Percentiles rank a stretch among this genome's conserved stretches.
These are phyloP conservation scores for Ranitomeya imitator DNA, from an alignment of 2,113 vertebrate species.

Conservation along the genomic window DNA sequence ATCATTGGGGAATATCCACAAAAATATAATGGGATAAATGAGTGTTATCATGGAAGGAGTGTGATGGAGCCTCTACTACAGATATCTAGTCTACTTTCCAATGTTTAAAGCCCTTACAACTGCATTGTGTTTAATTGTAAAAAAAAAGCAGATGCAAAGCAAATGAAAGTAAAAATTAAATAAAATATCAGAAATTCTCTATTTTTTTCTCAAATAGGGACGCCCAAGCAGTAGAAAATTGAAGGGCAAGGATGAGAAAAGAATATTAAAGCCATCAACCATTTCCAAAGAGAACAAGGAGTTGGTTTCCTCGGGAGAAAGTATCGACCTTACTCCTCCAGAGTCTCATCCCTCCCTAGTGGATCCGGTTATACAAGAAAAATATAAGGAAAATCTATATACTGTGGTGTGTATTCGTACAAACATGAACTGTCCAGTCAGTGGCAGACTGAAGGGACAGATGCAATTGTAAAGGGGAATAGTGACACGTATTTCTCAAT, in stretches of 20 bases:
- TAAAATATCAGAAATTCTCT: neutral
- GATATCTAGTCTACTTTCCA: too few relatives aligned
- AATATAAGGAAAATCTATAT: conserved; percentile 70
- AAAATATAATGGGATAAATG: too few relatives aligned
- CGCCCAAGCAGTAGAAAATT: conserved; percentile 65
- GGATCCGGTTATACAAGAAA: conserved; percentile 65
- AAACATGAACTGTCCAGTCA: neutral
- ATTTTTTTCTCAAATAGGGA: conserved; percentile 65
- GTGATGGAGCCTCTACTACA: too few relatives aligned
- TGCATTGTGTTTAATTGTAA: too few relatives aligned
- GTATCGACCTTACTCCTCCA: neutral
- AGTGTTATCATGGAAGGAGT: too few relatives aligned
- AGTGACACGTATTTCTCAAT: neutral
- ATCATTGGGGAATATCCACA: too few relatives aligned
- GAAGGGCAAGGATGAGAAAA: conserved; percentile 69
- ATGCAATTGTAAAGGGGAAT: neutral
- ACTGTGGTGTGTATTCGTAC: conserved; percentile 66
- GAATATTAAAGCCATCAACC: conserved; percentile 30
- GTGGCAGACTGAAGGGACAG: neutral
- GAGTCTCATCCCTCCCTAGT: conserved; percentile 55
- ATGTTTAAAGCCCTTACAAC: too few relatives aligned
- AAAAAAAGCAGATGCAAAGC: neutral
- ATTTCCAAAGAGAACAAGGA: conserved; percentile 51
- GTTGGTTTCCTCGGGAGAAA: conserved; percentile 7
- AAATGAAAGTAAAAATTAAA: neutral